Percentiles rank a stretch among this genome's conserved stretches.
These are phyloP conservation scores for Netta rufina DNA, from an alignment of 2,797 vertebrate species.

Conservation along the genomic window DNA sequence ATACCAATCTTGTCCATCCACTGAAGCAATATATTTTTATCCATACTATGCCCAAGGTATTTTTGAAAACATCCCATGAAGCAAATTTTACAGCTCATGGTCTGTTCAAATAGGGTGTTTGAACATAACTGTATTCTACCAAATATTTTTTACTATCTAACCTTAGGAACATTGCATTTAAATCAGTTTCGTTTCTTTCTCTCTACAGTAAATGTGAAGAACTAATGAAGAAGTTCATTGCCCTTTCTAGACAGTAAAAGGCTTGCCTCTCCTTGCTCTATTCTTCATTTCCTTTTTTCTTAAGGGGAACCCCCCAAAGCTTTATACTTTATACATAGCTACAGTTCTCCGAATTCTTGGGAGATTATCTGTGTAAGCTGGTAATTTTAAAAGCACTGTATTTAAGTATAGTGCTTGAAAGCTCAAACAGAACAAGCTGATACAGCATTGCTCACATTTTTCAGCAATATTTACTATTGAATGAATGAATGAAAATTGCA, in stretches of 20 bases:
- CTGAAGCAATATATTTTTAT: neutral
- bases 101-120: neutral
- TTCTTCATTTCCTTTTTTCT: neutral
- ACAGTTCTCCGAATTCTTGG: neutral
- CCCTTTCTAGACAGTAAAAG: neutral
- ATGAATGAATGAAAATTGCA: neutral
- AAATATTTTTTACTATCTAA: neutral
- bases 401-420: neutral
- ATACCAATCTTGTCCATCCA: neutral
- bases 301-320: neutral
- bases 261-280: neutral
- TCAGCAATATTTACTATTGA: neutral
- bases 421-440: neutral
- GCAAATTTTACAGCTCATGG: neutral
- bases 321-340: neutral
- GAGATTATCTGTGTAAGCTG: neutral
- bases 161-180: neutral
- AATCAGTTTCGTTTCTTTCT: neutral
- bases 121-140: neutral
- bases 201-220: neutral
- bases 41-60: neutral
- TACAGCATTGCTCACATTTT: neutral
- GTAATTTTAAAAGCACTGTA: neutral
- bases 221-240: neutral
- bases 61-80: neutral